These are phyloP conservation scores for Mamestra configurata DNA, from an alignment of 1,140 invertebrate genomes.

Conservation along the genomic window DNA sequence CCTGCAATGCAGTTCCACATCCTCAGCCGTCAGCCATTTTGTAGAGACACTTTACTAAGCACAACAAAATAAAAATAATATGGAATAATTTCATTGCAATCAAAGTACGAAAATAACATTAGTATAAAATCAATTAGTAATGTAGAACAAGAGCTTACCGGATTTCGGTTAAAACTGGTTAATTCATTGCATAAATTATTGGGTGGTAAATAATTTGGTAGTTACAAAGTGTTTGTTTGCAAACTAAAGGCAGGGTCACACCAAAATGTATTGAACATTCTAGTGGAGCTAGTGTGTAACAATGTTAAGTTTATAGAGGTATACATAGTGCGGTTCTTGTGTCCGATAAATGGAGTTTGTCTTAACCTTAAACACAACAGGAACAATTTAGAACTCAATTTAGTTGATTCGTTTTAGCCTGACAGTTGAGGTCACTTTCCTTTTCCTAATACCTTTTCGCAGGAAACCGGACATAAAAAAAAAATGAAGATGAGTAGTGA, in stretches of 20 bases:
- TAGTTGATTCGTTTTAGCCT: no score
- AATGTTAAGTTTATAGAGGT: conserved; percentile 3
- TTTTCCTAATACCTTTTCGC: no score
- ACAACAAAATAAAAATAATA: no score
- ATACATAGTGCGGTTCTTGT: neutral
- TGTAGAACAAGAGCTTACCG: neutral
- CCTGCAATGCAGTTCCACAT: no score
- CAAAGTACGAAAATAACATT: neutral
- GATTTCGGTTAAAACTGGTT: neutral
- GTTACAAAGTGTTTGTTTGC: neutral
- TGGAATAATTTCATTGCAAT: neutral
- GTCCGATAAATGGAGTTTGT: neutral
- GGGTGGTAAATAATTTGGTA: neutral
- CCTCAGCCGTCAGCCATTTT: no score
- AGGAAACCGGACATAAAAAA: no score
- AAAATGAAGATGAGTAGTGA: no score
- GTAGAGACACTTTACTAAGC: no score
- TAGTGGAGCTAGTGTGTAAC: neutral
- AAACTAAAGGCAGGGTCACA: conserved; percentile 1
- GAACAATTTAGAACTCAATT: no score
- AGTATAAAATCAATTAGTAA: neutral
- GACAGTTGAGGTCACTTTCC: no score
- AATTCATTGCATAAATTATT: conserved; percentile 19
- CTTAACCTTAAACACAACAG: neutral
- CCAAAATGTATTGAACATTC: neutral